Base-by-base conservation (phyloP, 2,797 vertebrate species). In the Hypotaenidia philippensis region DNA sequence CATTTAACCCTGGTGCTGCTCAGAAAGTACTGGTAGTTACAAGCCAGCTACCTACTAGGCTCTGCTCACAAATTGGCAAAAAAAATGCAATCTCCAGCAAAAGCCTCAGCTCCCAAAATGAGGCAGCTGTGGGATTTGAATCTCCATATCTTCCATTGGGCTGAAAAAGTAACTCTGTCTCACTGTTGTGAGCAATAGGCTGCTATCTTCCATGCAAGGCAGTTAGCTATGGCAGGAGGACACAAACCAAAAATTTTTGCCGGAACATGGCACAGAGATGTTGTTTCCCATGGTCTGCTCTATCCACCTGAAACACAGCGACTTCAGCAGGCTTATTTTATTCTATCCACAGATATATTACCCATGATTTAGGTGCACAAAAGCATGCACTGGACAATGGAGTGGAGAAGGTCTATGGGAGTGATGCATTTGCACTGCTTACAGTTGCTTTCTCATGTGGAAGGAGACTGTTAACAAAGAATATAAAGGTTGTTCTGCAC, bases 1-100 rank as follows among this genome's bases (percentile, higher is more conserved):
- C 85, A 6, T 91, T 96, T 95, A 96, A 94, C 80, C 87, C 94
- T 79, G 68, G 40, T 27, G 56, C 25, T 70, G 63, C 47, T 79
- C 59, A 45, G 66, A 63, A 69, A 44, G 29, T 9, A 25, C 36
- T 8, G 23, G 36, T 53, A 55, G 74, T 10, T 53, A 66, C n/a
- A 55, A 63, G 34, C 27, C 59, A 65, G 52, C 12, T 49, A 45
- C 44, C 47, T 45, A 5, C 59, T 34, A n/a, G 32, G 56, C 3
- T 88, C 55, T 70, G 47, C 40, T 76, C 4, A 0, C 32, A 40
- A 45, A 44, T 0, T 94, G 68, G 25, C 34, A 74, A 71, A 87
- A 75, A 26, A 0, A 6, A 26, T 22, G 45, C 19, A 11, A n/a
- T 4, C 13, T 72, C 41, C 3, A 61, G 31, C n/a, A 83, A 69